phyloP scores from a whole-genome alignment of 2,888 invertebrate genomes.

The Protodeltote pygarga region DNA sequence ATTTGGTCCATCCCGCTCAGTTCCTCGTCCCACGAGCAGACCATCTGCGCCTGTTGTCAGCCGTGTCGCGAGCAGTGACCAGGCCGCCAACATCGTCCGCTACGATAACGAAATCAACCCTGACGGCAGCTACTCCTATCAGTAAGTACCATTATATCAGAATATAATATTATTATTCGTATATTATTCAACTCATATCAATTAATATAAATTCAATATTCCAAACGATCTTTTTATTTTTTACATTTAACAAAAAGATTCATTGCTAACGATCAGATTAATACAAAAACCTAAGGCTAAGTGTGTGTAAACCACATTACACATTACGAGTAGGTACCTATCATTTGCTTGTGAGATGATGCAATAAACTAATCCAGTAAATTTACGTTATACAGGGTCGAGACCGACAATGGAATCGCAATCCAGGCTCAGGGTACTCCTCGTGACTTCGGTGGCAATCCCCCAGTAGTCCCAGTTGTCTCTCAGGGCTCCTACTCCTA shows the following conservation, averaged over 20 bases:
- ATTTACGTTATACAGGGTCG: conserved; percentile 72
- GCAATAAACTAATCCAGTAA: too few relatives aligned
- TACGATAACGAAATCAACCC: conserved; percentile 73
- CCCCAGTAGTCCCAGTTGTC: conserved; percentile 69
- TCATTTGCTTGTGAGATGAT: too few relatives aligned
- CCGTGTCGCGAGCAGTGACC: conserved; percentile 53
- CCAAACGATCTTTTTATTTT: too few relatives aligned
- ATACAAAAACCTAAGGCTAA: too few relatives aligned
- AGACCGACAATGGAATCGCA: conserved; percentile 89
- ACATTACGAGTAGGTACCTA: too few relatives aligned
- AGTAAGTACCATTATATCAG: conserved; percentile 76
- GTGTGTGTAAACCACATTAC: too few relatives aligned
- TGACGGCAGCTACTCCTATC: conserved; percentile 82
- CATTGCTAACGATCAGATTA: too few relatives aligned
- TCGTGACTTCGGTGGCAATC: conserved; percentile 81
- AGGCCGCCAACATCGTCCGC: conserved; percentile 65
- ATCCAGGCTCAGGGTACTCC: conserved; percentile 87
- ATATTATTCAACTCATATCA: too few relatives aligned
- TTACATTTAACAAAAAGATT: too few relatives aligned
- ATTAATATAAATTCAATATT: too few relatives aligned
- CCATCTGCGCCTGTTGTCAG: conserved; percentile 27
- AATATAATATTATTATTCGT: background rate
- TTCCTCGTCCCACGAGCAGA: conserved; percentile 20
- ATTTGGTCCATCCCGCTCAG: conserved; percentile 19
- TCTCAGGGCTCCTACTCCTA: conserved; percentile 85